Evolutionary conservation across 1,140 invertebrate species (phyloP).

Genomic region (Sipha flava): DNA sequence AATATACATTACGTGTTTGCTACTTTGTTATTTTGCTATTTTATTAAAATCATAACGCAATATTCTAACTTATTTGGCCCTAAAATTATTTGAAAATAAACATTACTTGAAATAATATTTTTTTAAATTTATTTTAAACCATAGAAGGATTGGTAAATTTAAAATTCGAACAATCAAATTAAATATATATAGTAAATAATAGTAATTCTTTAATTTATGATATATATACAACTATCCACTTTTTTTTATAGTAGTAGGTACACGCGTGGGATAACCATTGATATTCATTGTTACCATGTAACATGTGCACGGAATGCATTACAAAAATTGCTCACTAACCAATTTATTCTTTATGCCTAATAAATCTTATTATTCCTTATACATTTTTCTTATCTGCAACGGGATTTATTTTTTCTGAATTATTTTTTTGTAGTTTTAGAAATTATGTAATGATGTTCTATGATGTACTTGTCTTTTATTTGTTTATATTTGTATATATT

Average conservation of each 20-base stretch:
- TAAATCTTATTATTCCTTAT: neutral
- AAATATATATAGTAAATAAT: neutral
- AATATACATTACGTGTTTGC: too few relatives aligned
- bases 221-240: too few relatives aligned
- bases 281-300: neutral
- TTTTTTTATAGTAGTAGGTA: neutral
- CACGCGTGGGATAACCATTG: neutral
- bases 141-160: too few relatives aligned
- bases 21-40: too few relatives aligned
- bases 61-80: too few relatives aligned
- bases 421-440: neutral
- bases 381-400: neutral
- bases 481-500: neutral
- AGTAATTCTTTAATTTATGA: too few relatives aligned
- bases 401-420: neutral
- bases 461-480: neutral
- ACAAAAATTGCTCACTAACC: neutral
- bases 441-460: neutral
- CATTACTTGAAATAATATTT: too few relatives aligned
- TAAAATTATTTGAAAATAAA: too few relatives aligned
- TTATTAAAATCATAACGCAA: too few relatives aligned
- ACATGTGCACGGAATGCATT: neutral
- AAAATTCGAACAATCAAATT: too few relatives aligned
- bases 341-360: neutral
- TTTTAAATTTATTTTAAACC: too few relatives aligned